A percentile compares a stretch with the other conserved stretches of the same genome.
These are phyloP conservation scores for Neosalanx taihuensis DNA, from an alignment of 2,797 vertebrate genomes.

Conservation along the genomic window DNA sequence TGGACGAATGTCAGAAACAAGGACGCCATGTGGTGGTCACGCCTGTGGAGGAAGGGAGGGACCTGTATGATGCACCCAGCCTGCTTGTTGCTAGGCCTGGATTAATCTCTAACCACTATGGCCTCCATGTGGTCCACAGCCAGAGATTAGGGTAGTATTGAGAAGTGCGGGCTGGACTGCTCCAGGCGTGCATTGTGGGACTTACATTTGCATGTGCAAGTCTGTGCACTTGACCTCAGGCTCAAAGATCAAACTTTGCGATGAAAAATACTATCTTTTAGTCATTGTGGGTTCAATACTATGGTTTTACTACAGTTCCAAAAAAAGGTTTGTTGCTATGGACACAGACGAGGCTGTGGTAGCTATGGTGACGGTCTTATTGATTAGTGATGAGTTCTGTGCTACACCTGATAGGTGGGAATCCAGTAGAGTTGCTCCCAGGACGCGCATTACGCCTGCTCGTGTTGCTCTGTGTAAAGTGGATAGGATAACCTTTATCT, in stretches of 20 bases:
- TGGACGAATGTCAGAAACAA: neutral
- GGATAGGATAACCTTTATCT: neutral
- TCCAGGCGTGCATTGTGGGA: neutral
- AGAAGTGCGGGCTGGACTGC: neutral
- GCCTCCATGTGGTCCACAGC: neutral
- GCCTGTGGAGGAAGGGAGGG: neutral
- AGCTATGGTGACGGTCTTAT: neutral
- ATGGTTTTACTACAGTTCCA: neutral
- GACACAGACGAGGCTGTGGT: neutral
- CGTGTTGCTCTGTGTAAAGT: neutral
- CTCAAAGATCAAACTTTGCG: neutral
- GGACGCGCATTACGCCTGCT: too few relatives aligned
- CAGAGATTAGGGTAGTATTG: neutral
- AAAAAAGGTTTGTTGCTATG: too few relatives aligned
- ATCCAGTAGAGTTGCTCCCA: too few relatives aligned
- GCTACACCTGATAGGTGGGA: neutral
- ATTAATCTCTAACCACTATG: neutral
- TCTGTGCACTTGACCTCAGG: neutral
- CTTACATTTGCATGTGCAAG: neutral
- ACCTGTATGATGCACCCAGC: neutral
- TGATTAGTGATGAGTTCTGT: conserved; percentile 4
- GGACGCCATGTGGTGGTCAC: neutral
- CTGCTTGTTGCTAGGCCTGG: neutral
- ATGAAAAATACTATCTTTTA: neutral
- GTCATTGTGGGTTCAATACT: neutral